phyloP scores from a whole-genome alignment of 2,888 invertebrate species.

The Ochropacha duplaris region DNA sequence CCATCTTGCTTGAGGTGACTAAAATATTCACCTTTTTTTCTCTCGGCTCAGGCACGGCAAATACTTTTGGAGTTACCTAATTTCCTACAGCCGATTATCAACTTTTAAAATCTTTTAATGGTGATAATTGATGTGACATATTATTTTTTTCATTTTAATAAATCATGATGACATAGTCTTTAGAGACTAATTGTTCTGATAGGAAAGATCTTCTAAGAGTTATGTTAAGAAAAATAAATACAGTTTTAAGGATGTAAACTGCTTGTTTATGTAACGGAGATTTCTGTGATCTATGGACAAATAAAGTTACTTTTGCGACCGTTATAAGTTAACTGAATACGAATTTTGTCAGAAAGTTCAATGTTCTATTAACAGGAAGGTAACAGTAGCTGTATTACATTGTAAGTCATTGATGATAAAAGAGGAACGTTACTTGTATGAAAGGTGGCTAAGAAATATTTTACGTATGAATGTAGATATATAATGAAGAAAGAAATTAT shows the following conservation, averaged over 20 bases:
- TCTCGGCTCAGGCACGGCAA: constrained; percentile 5
- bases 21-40: constrained; percentile 17
- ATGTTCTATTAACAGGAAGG: background rate
- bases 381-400: background rate
- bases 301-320: background rate
- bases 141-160: background rate
- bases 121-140: background rate
- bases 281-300: background rate
- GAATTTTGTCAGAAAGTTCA: background rate
- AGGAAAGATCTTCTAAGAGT: too few species aligned
- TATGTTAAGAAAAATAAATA: too few species aligned
- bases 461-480: background rate
- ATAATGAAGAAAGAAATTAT: background rate
- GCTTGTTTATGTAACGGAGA: too few species aligned
- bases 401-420: background rate
- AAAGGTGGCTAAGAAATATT: background rate
- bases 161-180: too few species aligned
- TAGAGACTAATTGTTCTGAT: too few species aligned
- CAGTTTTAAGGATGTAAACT: too few species aligned
- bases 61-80: background rate
- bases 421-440: background rate
- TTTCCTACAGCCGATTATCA: background rate
- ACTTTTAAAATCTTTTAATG: background rate
- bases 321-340: background rate
- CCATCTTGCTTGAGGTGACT: constrained; percentile 20